These are phyloP conservation scores for Periophthalmus modestus DNA, from an alignment of 2,113 vertebrate species.

Conservation along the genomic window DNA sequence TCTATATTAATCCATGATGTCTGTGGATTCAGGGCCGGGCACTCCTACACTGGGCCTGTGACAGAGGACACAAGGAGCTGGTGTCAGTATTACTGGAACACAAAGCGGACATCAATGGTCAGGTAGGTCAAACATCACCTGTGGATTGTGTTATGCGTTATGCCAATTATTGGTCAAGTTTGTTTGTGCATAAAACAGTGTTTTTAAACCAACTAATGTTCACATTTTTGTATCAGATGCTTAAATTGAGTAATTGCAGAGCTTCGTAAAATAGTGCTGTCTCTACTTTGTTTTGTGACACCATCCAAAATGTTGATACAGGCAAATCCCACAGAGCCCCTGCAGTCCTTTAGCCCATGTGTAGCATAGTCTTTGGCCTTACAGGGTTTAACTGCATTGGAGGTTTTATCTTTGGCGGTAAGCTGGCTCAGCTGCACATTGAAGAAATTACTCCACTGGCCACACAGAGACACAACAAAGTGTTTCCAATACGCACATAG, in stretches of 20 bases:
- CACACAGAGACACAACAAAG: conserved; percentile 48
- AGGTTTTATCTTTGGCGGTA: conserved; percentile 75
- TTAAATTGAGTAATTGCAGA: neutral
- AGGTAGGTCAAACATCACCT: conserved; percentile 72
- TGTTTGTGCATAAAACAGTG: neutral
- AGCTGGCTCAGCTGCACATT: conserved; percentile 78
- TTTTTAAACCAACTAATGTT: too few relatives aligned
- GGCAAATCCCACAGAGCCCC: conserved; percentile 69
- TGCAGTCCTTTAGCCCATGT: conserved; percentile 67
- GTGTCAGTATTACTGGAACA: conserved; percentile 87
- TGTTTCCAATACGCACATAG: conserved; percentile 44
- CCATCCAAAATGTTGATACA: conserved; percentile 61
- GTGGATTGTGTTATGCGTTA: neutral
- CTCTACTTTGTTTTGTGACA: conserved; percentile 23
- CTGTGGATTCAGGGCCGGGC: conserved; percentile 83
- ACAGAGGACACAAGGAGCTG: conserved; percentile 94
- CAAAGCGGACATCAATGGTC: conserved; percentile 89
- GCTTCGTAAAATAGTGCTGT: conserved; percentile 5
- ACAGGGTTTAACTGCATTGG: conserved; percentile 66
- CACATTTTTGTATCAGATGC: neutral
- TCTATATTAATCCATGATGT: neutral
- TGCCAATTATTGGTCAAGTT: too few relatives aligned
- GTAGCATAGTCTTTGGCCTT: conserved; percentile 64
- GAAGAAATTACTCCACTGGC: conserved; percentile 75
- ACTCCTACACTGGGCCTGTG: conserved; percentile 94